Conservation (phyloP, 2,888 invertebrate species). For the Quadroppia sp. region DNA sequence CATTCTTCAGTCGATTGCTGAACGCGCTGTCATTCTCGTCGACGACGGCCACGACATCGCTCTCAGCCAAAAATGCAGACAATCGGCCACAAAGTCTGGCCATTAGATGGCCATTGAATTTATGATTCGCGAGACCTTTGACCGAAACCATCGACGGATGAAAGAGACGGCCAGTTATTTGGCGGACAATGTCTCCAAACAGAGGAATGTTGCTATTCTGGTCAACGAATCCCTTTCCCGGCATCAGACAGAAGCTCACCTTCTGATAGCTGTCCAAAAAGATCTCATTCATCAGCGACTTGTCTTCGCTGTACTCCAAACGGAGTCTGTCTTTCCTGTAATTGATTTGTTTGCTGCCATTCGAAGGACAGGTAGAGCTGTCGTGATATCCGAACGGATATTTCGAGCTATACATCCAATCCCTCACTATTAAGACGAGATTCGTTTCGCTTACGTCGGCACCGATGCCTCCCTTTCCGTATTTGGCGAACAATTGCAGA, state of each 20-base stretch:
- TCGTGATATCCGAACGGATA: constrained; percentile 15
- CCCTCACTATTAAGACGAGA: neutral
- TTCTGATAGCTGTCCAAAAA: neutral
- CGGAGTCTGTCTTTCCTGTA: neutral
- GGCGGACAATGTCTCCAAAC: neutral
- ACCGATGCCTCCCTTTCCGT: neutral
- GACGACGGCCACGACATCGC: neutral
- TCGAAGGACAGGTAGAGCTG: neutral
- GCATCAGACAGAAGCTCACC: neutral
- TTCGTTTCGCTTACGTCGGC: neutral
- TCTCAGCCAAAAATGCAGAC: neutral
- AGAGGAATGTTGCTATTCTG: neutral
- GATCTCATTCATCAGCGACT: neutral
- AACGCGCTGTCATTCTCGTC: neutral
- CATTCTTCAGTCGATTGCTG: neutral
- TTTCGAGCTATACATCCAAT: neutral
- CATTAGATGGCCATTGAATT: neutral
- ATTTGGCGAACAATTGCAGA: neutral
- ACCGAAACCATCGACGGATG: neutral
- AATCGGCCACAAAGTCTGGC: neutral
- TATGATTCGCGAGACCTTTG: neutral
- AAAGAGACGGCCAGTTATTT: neutral
- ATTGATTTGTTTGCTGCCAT: neutral
- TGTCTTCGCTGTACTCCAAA: neutral
- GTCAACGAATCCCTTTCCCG: neutral